Evolutionary conservation across 1,140 invertebrate genomes (phyloP).

Genomic region (Chionoecetes opilio): DNA sequence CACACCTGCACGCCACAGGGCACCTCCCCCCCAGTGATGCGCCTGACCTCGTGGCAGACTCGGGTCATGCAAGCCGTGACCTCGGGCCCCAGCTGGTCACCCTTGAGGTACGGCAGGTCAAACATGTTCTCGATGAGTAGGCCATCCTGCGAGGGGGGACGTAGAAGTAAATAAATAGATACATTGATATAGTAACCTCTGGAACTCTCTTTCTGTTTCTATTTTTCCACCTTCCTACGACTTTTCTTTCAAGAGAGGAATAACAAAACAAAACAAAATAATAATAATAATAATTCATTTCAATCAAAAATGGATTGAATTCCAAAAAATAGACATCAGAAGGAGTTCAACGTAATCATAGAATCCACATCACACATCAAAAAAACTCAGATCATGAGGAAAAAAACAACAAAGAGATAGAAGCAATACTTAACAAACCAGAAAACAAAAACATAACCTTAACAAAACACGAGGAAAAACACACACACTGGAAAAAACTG

Average conservation of each 20-base stretch:
- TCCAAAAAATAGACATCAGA: no score
- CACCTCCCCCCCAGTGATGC: conserved; percentile 84
- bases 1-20: conserved; percentile 88
- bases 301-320: no score
- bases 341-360: no score
- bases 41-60: conserved; percentile 86
- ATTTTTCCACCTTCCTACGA: no score
- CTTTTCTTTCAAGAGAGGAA: no score
- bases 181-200: background rate
- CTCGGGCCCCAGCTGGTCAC: conserved; percentile 88
- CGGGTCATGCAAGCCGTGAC: conserved; percentile 89
- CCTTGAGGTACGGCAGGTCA: conserved; percentile 90
- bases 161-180: background rate
- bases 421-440: background rate
- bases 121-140: conserved; percentile 94
- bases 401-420: background rate
- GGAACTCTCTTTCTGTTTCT: background rate
- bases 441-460: background rate
- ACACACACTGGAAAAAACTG: no score
- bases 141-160: conserved; percentile 87
- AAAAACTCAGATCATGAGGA: background rate
- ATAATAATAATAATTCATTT: background rate
- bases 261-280: background rate
- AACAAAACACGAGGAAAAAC: no score
- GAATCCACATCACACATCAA: background rate